Conservation (phyloP, 2,888 invertebrate species). For the Nymphalis c-album region DNA sequence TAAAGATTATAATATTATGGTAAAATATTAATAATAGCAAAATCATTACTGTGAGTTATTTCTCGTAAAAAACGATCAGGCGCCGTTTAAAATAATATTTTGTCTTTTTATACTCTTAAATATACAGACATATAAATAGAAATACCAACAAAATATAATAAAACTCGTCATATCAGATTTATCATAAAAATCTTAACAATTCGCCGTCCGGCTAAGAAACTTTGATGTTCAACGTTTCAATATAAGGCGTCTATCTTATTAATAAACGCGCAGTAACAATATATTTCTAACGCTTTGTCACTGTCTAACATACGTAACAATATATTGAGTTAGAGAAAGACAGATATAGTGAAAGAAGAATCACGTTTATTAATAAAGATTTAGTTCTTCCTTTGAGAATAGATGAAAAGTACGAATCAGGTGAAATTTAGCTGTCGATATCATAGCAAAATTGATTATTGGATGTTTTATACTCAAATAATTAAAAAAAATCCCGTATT, state of each 20-base stretch:
- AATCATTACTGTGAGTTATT: conserved; percentile 3
- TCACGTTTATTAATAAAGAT: conserved; percentile 12
- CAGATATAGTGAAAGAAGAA: conserved; percentile 1
- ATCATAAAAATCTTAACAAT: conserved; percentile 4
- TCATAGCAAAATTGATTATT: conserved; percentile 23
- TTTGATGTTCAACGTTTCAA: conserved; percentile 2
- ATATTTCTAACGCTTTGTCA: conserved; percentile 9
- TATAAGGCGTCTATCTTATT: conserved; percentile 5
- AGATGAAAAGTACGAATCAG: conserved; percentile 1
- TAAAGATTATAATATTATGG: not conserved
- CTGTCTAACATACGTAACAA: conserved; percentile 24
- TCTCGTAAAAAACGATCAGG: conserved; percentile 23
- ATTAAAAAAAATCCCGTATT: no score
- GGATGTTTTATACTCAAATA: not conserved
- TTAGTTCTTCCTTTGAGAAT: not conserved
- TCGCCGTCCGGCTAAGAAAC: not conserved
- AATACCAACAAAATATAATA: conserved; percentile 13
- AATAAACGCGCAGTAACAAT: conserved; percentile 13
- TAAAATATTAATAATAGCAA: conserved; percentile 10
- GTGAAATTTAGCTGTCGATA: conserved; percentile 35
- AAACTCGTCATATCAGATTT: conserved; percentile 3
- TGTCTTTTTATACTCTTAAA: not conserved
- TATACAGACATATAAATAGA: conserved; percentile 3
- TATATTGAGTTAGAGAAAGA: conserved; percentile 17
- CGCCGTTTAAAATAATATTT: conserved; percentile 10